Evolutionary conservation across 2,888 invertebrate species (phyloP).

Genomic region (Tineola bisselliella): DNA sequence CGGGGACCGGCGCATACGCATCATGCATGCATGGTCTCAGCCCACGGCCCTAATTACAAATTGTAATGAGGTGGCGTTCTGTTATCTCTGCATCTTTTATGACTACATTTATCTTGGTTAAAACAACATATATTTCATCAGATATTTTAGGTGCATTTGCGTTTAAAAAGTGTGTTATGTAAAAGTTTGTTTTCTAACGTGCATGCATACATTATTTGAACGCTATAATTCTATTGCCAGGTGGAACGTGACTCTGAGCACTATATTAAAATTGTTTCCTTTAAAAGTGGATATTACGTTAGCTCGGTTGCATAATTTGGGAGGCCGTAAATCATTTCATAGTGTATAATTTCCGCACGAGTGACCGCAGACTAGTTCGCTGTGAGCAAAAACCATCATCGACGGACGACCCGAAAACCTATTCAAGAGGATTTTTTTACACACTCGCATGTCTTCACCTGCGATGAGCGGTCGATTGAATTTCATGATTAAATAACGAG

Average conservation of each 20-base stretch:
- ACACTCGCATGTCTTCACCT: not conserved
- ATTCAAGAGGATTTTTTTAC: not conserved
- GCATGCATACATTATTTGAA: too few relatives aligned
- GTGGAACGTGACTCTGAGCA: not conserved
- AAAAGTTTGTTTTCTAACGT: too few relatives aligned
- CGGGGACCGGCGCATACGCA: conserved; percentile 37
- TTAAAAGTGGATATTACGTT: conserved; percentile 14
- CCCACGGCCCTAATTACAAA: conserved; percentile 62
- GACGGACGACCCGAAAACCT: not conserved
- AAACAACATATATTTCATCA: not conserved
- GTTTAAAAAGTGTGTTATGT: not conserved
- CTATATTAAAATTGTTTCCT: not conserved
- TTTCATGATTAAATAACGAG: not conserved
- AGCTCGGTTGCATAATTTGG: conserved; percentile 14
- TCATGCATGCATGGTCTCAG: conserved; percentile 22
- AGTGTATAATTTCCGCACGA: conserved; percentile 34
- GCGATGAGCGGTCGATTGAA: not conserved
- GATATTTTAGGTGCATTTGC: not conserved
- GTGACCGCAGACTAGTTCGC: conserved; percentile 23
- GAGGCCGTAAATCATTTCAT: conserved; percentile 12
- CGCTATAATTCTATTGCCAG: not conserved
- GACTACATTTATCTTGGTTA: conserved; percentile 1
- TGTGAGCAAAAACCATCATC: not conserved
- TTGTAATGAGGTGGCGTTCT: conserved; percentile 48
- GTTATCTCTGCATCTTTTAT: conserved; percentile 4